Base-by-base conservation (phyloP, 2,888 invertebrate genomes). In the Lasioglossum zephyrum region DNA sequence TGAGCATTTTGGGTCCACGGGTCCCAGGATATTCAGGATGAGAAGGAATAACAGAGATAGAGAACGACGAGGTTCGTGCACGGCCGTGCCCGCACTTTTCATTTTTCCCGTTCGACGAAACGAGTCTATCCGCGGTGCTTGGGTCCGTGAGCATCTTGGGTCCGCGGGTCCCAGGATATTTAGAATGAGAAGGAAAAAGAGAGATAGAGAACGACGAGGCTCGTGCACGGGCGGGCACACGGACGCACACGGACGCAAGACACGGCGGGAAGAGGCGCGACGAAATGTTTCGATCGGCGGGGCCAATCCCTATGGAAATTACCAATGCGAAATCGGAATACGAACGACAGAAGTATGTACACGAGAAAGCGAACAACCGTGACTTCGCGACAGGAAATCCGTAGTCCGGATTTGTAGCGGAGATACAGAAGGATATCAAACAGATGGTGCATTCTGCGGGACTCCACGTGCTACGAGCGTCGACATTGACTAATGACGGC, bases 401-500 rank as follows among this genome's bases (percentile, higher is more conserved):
- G 86, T 60, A 79, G 89, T 89, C 88, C 88, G 92, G 93, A 93
- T 93, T 93, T 92, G 91, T 90, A 91, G 85, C 85, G 80, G 92
- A 93, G 93, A 92, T 92, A 93, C 92, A 91, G 91, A 91, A 89
- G 90, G 93, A 93, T 93, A 93, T 93, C 92, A 90, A 92, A 93
- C 93, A 93, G 94, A 94, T 94, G 93, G 91, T 92, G 92, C 93
- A 93, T 94, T 94, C 92, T 88, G 91, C 86, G 92, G 94, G 92
- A 92, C 91, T 93, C 92, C 93, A 93, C 93, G 93, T 92, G 92
- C 93, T 93, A 93, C 93, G 89, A 93, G 94, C 94, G 94, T 93
- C 94, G 95, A 95, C 95, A 94, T 94, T 95, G 95, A 95, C 95
- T 95, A 95, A 95, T 95, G 95, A 95, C 94, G 94, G 94, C 92